phyloP scores from a whole-genome alignment of 2,113 vertebrate species.

The Thalassoma bifasciatum region DNA sequence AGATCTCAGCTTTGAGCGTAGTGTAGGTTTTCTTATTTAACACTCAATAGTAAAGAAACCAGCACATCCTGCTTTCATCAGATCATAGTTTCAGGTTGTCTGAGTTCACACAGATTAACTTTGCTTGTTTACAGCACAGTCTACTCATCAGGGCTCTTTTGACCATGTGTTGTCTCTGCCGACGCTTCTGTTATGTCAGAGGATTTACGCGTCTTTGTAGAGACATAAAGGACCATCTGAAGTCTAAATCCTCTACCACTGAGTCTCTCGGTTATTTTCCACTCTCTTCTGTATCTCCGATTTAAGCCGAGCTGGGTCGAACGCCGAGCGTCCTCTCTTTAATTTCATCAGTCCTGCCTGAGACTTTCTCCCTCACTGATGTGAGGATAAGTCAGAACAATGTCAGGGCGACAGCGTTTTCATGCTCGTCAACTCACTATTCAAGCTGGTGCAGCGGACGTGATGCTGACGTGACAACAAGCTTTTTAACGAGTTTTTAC shows the following conservation, averaged over 20 bases:
- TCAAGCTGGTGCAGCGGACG: background rate
- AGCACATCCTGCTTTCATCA: conserved; percentile 1
- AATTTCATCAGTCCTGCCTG: conserved; percentile 23
- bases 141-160: conserved; percentile 44
- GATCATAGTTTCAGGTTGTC: background rate
- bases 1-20: background rate
- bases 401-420: background rate
- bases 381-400: background rate
- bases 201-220: conserved; percentile 62
- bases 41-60: background rate
- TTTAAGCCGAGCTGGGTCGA: conserved; percentile 28
- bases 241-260: conserved; percentile 53
- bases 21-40: background rate
- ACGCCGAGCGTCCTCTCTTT: conserved; percentile 22
- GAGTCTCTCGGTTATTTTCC: conserved; percentile 48
- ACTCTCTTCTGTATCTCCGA: conserved; percentile 24
- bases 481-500: conserved; percentile 5
- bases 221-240: conserved; percentile 63
- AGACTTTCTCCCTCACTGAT: background rate
- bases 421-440: background rate
- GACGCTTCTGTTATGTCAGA: conserved; percentile 63
- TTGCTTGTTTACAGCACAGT: conserved; percentile 43
- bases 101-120: conserved; percentile 34
- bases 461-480: conserved; percentile 11
- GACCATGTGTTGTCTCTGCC: conserved; percentile 58